Percentiles rank a stretch among this genome's conserved stretches.
These are phyloP conservation scores for Pissodes strobi DNA, from an alignment of 1,140 invertebrate species.

Conservation along the genomic window DNA sequence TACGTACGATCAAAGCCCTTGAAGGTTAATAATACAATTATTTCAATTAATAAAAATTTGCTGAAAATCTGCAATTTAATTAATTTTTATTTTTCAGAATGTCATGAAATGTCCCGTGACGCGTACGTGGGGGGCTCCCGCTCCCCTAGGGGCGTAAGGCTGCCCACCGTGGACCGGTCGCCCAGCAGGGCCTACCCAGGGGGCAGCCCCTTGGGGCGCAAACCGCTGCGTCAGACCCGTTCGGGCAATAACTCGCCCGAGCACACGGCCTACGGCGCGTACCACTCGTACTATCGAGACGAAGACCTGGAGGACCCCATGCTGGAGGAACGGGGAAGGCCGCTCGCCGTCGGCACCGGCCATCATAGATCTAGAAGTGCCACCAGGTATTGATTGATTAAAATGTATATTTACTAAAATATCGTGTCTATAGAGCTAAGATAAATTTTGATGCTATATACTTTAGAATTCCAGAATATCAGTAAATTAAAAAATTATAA, in stretches of 20 bases:
- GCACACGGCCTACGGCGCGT: constrained; percentile 55
- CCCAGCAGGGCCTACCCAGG: constrained; percentile 72
- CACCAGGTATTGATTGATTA: too few relatives aligned
- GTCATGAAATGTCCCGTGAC: constrained; percentile 71
- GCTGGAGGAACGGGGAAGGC: constrained; percentile 68
- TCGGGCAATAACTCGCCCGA: constrained; percentile 66
- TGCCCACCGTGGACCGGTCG: constrained; percentile 84
- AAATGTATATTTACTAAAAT: too few relatives aligned
- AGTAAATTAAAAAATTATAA: too few relatives aligned
- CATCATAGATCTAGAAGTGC: constrained; percentile 67
- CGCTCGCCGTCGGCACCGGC: constrained; percentile 62
- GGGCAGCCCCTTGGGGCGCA: constrained; percentile 64
- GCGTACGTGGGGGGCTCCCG: constrained; percentile 70
- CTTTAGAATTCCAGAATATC: too few relatives aligned
- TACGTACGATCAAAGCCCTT: too few relatives aligned
- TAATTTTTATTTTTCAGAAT: constrained; percentile 38
- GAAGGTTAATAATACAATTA: too few relatives aligned
- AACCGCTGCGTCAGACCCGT: constrained; percentile 58
- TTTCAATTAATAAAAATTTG: background rate
- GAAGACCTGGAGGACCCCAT: constrained; percentile 76
- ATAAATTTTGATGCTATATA: too few relatives aligned
- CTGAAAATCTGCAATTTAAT: background rate
- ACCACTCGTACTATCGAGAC: constrained; percentile 68
- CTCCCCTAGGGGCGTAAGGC: constrained; percentile 66
- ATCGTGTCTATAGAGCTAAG: too few relatives aligned